phyloP scores from a whole-genome alignment of 2,888 invertebrate species.

The Luperina nickerlii region DNA sequence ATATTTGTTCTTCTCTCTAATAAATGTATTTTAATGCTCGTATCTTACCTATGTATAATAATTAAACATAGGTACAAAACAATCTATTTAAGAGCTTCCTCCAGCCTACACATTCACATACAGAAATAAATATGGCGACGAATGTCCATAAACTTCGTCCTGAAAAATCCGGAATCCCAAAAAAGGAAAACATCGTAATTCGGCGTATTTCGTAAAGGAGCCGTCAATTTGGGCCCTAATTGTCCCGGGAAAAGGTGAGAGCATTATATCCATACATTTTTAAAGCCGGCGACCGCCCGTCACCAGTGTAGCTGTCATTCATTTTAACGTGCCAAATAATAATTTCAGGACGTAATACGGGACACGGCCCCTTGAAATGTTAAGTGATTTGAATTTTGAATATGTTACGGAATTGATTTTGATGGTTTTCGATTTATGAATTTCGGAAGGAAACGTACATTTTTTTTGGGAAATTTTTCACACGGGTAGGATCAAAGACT shows the following conservation, averaged over 20 bases:
- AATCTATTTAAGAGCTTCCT: neutral
- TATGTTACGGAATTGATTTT: conserved; percentile 49
- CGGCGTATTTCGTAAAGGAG: conserved; percentile 57
- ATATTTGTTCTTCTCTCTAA: neutral
- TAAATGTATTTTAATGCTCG: neutral
- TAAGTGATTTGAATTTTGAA: conserved; percentile 54
- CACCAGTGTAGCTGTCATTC: conserved; percentile 66
- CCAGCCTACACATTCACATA: neutral
- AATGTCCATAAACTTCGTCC: conserved; percentile 25
- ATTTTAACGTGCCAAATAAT: conserved; percentile 72
- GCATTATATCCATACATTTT: conserved; percentile 68
- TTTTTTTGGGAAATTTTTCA: neutral
- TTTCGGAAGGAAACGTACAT: neutral
- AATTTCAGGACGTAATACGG: conserved; percentile 62
- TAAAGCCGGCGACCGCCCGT: conserved; percentile 64
- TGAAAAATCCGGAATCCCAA: conserved; percentile 27
- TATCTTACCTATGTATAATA: neutral
- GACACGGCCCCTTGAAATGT: conserved; percentile 44
- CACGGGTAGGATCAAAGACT: too few relatives aligned
- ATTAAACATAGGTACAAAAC: neutral
- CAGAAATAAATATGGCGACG: conserved; percentile 32
- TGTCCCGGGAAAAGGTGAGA: conserved; percentile 63
- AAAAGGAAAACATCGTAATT: conserved; percentile 38
- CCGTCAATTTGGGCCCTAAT: conserved; percentile 65
- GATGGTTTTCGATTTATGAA: conserved; percentile 6